These are phyloP conservation scores for Sycophila texana DNA, from an alignment of 2,888 invertebrate genomes.

Conservation along the genomic window DNA sequence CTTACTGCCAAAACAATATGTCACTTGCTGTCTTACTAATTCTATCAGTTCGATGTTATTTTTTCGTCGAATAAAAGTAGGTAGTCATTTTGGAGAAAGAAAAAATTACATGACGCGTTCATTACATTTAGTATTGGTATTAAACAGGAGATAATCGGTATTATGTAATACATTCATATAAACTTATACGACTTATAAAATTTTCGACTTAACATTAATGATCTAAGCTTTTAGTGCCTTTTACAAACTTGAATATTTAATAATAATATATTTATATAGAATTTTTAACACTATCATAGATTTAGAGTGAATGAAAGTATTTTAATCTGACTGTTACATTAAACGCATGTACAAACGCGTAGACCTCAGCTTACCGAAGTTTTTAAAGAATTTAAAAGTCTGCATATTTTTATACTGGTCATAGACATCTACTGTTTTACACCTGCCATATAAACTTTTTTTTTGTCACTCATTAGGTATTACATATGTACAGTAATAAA, in stretches of 20 bases:
- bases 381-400: neutral
- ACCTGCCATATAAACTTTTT: too few relatives aligned
- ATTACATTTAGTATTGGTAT: neutral
- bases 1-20: neutral
- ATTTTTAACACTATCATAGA: neutral
- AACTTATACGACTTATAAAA: constrained; percentile 1
- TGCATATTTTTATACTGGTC: constrained; percentile 1
- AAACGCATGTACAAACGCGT: neutral
- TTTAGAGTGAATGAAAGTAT: neutral
- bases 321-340: neutral
- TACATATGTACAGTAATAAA: too few relatives aligned
- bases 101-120: neutral
- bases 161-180: neutral
- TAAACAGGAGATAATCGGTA: neutral
- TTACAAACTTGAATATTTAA: neutral
- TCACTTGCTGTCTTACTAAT: constrained; percentile 20
- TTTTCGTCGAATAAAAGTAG: neutral
- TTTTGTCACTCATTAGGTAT: too few relatives aligned
- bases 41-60: neutral
- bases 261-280: neutral
- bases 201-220: constrained; percentile 17
- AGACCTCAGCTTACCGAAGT: neutral
- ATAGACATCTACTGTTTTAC: neutral
- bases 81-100: neutral
- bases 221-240: constrained; percentile 29